Evolutionary conservation across 2,888 invertebrate genomes (phyloP).

Genomic region (Globia sparganii): DNA sequence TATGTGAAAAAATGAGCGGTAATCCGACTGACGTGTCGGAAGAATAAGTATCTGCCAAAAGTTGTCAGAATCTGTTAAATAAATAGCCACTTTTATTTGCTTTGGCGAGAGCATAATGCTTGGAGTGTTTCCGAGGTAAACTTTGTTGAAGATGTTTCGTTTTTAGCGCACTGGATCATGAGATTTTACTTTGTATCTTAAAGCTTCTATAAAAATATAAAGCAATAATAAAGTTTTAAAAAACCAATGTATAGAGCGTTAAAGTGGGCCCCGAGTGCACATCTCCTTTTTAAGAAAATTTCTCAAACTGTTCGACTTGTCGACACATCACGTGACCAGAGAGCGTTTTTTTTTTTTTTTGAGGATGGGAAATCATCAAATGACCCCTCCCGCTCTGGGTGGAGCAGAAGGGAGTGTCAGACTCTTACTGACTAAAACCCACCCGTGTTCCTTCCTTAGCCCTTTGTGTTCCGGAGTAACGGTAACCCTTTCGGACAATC

Average conservation of each 20-base stretch:
- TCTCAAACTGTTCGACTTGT: neutral
- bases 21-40: slow-evolving; percentile 50
- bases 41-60: slow-evolving; percentile 59
- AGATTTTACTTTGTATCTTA: neutral
- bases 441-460: too few species aligned
- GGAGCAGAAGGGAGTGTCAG: too few species aligned
- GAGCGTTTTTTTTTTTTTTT: too few species aligned
- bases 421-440: too few species aligned
- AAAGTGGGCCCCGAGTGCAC: neutral
- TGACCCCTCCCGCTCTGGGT: too few species aligned
- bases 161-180: slow-evolving; percentile 14
- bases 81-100: slow-evolving; percentile 60
- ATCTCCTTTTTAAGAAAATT: neutral
- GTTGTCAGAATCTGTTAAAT: slow-evolving; percentile 53
- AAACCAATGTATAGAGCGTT: neutral
- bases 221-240: neutral
- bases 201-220: neutral
- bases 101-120: slow-evolving; percentile 38
- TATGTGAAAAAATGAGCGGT: slow-evolving; percentile 61
- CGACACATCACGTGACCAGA: neutral
- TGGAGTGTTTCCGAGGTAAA: slow-evolving; percentile 30
- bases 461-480: too few species aligned
- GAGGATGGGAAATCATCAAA: too few species aligned
- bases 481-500: too few species aligned
- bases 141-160: slow-evolving; percentile 36